Percentiles rank a stretch among this genome's conserved stretches.
phyloP scores from a whole-genome alignment of 2,113 vertebrate genomes.

The Pantherophis guttatus region DNA sequence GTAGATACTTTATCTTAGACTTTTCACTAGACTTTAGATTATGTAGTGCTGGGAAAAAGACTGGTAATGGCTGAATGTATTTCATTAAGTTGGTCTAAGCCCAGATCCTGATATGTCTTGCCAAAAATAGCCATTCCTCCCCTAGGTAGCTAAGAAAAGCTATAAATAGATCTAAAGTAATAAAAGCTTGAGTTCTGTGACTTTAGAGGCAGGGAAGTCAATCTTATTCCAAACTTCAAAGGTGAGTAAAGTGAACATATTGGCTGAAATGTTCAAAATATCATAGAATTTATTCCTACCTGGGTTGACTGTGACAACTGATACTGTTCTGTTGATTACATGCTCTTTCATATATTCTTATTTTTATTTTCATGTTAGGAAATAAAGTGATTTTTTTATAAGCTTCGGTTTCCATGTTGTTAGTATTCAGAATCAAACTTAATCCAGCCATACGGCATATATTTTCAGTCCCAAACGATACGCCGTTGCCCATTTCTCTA shows the following conservation, averaged over 20 bases:
- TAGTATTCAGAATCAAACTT: background rate
- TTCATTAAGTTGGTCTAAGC: background rate
- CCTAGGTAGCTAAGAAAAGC: background rate
- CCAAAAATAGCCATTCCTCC: background rate
- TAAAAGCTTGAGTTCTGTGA: background rate
- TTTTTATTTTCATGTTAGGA: background rate
- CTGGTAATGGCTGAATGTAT: background rate
- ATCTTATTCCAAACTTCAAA: background rate
- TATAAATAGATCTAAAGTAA: background rate
- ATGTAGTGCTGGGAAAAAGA: background rate
- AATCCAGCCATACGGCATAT: background rate
- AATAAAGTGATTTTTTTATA: background rate
- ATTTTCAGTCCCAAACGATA: background rate
- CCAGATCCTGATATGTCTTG: background rate
- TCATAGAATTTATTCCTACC: background rate
- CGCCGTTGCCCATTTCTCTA: background rate
- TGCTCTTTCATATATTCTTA: background rate
- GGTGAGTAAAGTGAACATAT: background rate
- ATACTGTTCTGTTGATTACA: background rate
- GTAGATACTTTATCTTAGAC: background rate
- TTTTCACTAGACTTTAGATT: background rate
- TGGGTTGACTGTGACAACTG: background rate
- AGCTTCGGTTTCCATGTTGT: background rate
- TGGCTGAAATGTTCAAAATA: background rate
- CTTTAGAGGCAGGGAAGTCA: background rate